These are phyloP conservation scores for Microhierax caerulescens DNA, from an alignment of 2,797 vertebrate species.

Conservation along the genomic window DNA sequence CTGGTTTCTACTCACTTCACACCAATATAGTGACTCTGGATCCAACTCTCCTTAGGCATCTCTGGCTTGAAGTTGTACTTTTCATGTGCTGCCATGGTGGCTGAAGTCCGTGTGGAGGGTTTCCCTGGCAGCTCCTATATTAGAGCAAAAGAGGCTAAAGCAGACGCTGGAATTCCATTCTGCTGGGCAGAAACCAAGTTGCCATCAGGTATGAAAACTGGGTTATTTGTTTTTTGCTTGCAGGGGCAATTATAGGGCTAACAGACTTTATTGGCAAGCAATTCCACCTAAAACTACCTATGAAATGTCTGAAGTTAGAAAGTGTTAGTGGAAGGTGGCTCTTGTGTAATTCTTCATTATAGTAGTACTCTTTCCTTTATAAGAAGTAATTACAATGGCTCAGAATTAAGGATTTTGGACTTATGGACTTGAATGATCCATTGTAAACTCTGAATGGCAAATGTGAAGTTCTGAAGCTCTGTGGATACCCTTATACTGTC, in stretches of 20 bases:
- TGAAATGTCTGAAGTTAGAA: neutral
- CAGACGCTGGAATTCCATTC: neutral
- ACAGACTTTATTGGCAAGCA: neutral
- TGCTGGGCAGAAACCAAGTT: neutral
- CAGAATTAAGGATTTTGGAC: neutral
- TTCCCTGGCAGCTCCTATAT: neutral
- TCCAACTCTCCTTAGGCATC: neutral
- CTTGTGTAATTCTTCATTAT: neutral
- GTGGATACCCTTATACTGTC: neutral
- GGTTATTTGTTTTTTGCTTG: neutral
- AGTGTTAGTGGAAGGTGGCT: neutral
- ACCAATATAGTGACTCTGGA: neutral
- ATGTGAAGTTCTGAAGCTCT: neutral
- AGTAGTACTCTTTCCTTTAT: neutral
- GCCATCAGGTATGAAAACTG: neutral
- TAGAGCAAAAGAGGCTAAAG: neutral
- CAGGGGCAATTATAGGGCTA: neutral
- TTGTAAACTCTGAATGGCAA: neutral
- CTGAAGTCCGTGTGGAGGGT: neutral
- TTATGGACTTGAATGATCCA: rapidly evolving
- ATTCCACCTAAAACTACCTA: neutral
- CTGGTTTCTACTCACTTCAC: neutral
- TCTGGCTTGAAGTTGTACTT: neutral
- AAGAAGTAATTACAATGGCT: neutral
- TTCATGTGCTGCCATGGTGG: rapidly evolving